Evolutionary conservation across 2,113 vertebrate species (phyloP), one percentile per base, ranked within the genome.

Genomic region (Thymallus thymallus): DNA sequence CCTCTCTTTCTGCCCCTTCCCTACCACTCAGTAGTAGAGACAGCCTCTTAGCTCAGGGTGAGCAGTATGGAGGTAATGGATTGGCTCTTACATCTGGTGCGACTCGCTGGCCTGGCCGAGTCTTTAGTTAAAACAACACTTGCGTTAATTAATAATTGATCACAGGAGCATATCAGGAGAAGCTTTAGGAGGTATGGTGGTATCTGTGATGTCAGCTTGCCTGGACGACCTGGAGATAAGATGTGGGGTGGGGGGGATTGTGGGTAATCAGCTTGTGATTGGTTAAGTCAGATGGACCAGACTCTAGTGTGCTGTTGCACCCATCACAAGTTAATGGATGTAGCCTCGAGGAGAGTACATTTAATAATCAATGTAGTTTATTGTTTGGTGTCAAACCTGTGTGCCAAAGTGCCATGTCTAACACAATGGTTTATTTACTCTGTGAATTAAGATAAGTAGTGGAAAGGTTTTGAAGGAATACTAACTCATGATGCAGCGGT

Each of bases 111-210:
- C 45, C 71, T 71, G 58, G 56, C 30, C 20, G 71, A 76, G 76
- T 81, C 79, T 80, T 75, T 69, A 79, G 76, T 79, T 74, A 82
- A 86, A 88, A 80, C 82, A 82, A 85, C 76, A 76, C 73, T 76
- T 55, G 35, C 46, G 77, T 83, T 88, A 85, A 79, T 88, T 80
- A 79, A 86, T 85, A 82, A 81, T 86, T 88, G 82, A 88, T 88
- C 73, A 67, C 51, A 3, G 4, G 13, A 24, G 60, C 68, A 26
- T 64, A 60, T 75, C 74, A 62, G 55, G 46, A 68, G 58, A 74
- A 30, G 35, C 24, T 58, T 74, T 41, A 66, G 9, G 60, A 64
- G 48, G 63, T 68, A 41, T n/a, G 61, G 22, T 48, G 72, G 65
- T 76, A 75, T 74, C 79, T 73, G 66, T n/a, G 46, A 75, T 69